A percentile compares a stretch with the other conserved stretches of the same genome.
Conservation (phyloP, 30 jellyfish, hydroid and myxozoan genomes). For the Catostylus mosaicus region DNA sequence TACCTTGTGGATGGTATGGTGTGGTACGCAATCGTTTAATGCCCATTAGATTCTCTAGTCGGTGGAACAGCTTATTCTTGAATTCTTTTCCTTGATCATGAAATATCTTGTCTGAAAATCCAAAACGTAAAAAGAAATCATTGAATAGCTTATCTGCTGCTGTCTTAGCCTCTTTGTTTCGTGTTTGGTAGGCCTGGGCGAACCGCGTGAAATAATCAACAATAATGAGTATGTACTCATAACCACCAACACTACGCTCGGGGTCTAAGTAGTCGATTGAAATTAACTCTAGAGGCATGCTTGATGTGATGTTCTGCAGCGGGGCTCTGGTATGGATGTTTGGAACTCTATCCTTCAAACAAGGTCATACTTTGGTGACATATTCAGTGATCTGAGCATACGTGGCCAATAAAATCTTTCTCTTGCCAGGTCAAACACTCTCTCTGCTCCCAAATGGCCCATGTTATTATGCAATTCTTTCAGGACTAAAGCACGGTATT, state of each 20-base stretch:
- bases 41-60: neutral
- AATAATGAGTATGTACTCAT: constrained; percentile 44
- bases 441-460: constrained; percentile 64
- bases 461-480: constrained; percentile 37
- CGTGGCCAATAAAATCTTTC: constrained; percentile 53
- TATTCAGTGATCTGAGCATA: constrained; percentile 21
- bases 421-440: constrained; percentile 29
- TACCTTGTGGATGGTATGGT: no score
- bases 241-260: constrained; percentile 36
- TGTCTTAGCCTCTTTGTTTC: constrained; percentile 22
- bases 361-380: constrained; percentile 32
- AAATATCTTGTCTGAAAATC: constrained; percentile 20
- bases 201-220: constrained; percentile 46
- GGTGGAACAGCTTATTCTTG: constrained; percentile 11
- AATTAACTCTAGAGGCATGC: constrained; percentile 40
- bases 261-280: constrained; percentile 36
- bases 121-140: constrained; percentile 41
- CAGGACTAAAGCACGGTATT: constrained; percentile 3
- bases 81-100: constrained; percentile 53
- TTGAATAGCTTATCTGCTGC: neutral
- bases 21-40: constrained; percentile 17
- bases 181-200: constrained; percentile 49
- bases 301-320: constrained; percentile 45
- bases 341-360: constrained; percentile 38
- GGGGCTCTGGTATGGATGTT: constrained; percentile 40